Base-by-base conservation (phyloP, 2,888 invertebrate species). In the Lithosia quadra region DNA sequence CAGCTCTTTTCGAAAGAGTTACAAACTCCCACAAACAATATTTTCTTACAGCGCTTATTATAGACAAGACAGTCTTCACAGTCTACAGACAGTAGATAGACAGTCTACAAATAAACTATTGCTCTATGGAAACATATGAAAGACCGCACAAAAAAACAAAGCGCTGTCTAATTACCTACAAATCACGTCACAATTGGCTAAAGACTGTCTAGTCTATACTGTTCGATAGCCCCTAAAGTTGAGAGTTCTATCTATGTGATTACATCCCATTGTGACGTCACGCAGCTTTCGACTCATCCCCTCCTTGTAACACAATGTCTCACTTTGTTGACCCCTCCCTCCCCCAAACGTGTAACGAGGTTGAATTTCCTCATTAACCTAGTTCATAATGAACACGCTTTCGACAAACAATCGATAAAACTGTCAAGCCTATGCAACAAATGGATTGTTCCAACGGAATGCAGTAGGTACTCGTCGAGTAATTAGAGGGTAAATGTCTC, bases 401-500 rank as follows among this genome's bases (percentile, higher is more conserved):
- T 11, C 36, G 49, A 9, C 9, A 49, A 49, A 49, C 49, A 49
- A 49, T n/a, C n/a, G n/a, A 49, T 49, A 22, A n/a, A 49, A 28
- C 4, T 64, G 58, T 58, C 39, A 63, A 60, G 49, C 64, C 43
- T 57, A 67, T 73, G 68, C 71, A 73, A 70, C 72, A 73, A 78
- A 73, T 75, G 65, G 69, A n/a, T 57, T 56, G 21, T 76, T 81
- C 79, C 70, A 68, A 58, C n/a, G 78, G 75, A 75, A 74, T 80
- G 77, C 81, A 79, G 63, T n/a, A n/a, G n/a, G n/a, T 65, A 59
- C 57, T 61, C 69, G 33, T 58, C 53, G 22, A 68, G 72, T 80
- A 84, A 85, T 84, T 82, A 83, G 69, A 77, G 76, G 66, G 69
- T 74, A 77, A 82, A 71, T 73, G 71, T 68, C 69, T 61, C 39